A percentile compares a stretch with the other conserved stretches of the same genome.
Conservation (phyloP, 2,113 vertebrate genomes). For the Lipotes vexillifer region DNA sequence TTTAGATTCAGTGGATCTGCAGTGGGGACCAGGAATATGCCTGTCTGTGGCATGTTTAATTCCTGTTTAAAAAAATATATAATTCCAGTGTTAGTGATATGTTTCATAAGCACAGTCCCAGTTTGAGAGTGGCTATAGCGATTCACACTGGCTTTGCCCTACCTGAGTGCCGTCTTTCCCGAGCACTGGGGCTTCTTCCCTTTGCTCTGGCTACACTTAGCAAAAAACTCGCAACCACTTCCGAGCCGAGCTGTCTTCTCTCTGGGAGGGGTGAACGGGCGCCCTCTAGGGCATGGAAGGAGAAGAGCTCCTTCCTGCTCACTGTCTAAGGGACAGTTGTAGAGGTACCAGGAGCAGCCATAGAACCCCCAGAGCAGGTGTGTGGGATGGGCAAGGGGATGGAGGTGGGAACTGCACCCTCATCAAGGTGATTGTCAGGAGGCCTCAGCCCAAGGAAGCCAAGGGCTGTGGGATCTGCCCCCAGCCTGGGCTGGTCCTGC, state of each 20-base stretch:
- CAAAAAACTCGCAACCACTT: neutral
- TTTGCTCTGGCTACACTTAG: neutral
- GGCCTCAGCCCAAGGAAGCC: neutral
- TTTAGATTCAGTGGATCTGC: neutral
- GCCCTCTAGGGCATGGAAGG: neutral
- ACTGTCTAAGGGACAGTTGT: no score
- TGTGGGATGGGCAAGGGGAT: rapidly evolving
- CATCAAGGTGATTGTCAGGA: rapidly evolving
- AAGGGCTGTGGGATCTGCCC: neutral
- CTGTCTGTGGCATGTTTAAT: neutral
- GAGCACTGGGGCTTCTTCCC: neutral
- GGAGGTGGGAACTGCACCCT: neutral
- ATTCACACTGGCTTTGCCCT: neutral
- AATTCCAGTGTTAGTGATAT: neutral
- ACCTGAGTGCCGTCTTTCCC: neutral
- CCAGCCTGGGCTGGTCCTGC: neutral
- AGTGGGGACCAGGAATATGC: neutral
- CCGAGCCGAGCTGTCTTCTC: neutral
- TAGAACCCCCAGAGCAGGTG: neutral
- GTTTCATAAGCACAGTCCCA: neutral
- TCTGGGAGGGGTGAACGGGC: neutral
- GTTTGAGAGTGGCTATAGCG: rapidly evolving
- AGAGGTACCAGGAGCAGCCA: neutral
- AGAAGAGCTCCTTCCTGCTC: neutral
- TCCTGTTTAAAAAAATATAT: neutral